These are phyloP conservation scores for Dryobota labecula DNA, from an alignment of 2,888 invertebrate species.

Conservation along the genomic window DNA sequence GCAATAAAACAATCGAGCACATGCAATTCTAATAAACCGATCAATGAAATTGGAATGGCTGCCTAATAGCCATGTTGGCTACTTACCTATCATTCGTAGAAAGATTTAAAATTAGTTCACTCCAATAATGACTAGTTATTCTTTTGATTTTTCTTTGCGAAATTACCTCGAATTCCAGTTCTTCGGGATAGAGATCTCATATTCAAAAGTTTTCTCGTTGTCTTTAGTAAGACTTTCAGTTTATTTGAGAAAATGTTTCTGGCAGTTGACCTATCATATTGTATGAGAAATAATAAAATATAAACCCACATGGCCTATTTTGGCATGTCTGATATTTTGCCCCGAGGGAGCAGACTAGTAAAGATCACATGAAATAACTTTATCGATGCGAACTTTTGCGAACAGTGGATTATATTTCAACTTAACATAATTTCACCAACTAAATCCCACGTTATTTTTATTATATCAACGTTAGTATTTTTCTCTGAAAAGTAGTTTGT, in stretches of 20 bases:
- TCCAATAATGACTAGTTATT: neutral
- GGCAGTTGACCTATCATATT: constrained; percentile 54
- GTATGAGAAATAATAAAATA: constrained; percentile 44
- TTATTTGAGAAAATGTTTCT: constrained; percentile 24
- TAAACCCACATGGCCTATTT: constrained; percentile 52
- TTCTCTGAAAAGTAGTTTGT: neutral
- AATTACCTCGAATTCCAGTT: neutral
- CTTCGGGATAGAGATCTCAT: constrained; percentile 6
- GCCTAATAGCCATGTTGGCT: neutral
- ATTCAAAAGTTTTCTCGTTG: constrained; percentile 13
- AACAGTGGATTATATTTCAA: constrained; percentile 8
- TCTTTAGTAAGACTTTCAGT: constrained; percentile 24
- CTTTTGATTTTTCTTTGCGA: neutral
- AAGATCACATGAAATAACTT: constrained; percentile 70
- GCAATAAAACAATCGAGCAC: constrained; percentile 1
- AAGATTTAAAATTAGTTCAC: neutral
- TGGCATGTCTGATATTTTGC: constrained; percentile 60
- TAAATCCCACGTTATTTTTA: neutral
- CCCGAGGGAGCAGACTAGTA: constrained; percentile 63
- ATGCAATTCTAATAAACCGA: constrained; percentile 12
- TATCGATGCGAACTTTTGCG: constrained; percentile 24
- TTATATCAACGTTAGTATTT: no score
- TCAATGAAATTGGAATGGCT: constrained; percentile 1
- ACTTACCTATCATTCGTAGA: neutral
- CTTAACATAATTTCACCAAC: neutral